Evolutionary conservation across 2,797 vertebrate species (phyloP), one percentile per base, ranked within the genome.

Genomic region (Chromobotia macracanthus): DNA sequence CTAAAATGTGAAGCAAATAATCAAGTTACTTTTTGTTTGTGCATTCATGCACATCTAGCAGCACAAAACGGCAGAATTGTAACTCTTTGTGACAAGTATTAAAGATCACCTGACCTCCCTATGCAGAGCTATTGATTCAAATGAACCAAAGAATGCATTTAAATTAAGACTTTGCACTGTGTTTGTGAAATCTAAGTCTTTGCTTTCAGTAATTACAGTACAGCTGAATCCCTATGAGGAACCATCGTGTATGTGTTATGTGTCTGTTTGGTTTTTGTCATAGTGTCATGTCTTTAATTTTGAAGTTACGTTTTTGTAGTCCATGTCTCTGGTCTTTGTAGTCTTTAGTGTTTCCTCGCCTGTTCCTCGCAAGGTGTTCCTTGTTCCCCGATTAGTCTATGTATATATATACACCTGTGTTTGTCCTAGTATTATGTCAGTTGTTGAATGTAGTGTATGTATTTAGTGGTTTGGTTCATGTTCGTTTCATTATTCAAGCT

Each of bases 1-100:
- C 84, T 88, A 82, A 87, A 89, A 89, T 90, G 90, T 90, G 90
- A 90, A 79, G 84, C 88, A 81, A 90, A 88, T 86, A 83, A 90
- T 91, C 81, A 86, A 88, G 83, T 68, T 88, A 84, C 79, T 85
- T 71, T 85, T 87, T 91, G 87, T 89, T 89, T 88, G 89, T 84
- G 88, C 81, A 87, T 83, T 90, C 87, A 84, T 83, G 81, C 84
- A 67, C 77, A 86, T 84, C 82, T 23, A 25, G 82, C 79, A 76
- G 84, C 82, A 87, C 83, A 53, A 75, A 86, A 84, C 83, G 23
- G n/a, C 28, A 63, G 53, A 16, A 18, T 31, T 35, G 18, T 13
- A 18, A 58, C 64, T 61, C 56, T 82, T 23, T 10, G 12, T 70
- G 48, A 69, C 23, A 61, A 58, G 51, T 67, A 73, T 53, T 25